Percentiles rank a stretch among this genome's conserved stretches.
phyloP scores from a whole-genome alignment of 2,888 invertebrate genomes.

The Antheraea yamamai region DNA sequence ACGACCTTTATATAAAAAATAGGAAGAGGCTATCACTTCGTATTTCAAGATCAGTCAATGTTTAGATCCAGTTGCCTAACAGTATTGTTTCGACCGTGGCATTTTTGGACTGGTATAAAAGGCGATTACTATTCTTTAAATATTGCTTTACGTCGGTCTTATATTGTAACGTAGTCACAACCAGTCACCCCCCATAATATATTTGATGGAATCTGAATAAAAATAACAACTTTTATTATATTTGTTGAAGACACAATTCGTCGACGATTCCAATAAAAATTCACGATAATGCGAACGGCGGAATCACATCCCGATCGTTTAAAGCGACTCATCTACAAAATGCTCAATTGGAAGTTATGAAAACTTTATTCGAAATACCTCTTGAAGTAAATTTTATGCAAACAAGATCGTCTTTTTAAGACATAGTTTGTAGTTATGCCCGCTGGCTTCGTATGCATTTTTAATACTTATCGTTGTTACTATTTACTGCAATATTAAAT shows the following conservation, averaged over 20 bases:
- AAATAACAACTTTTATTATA: background rate
- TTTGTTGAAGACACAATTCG: background rate
- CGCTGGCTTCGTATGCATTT: too few relatives aligned
- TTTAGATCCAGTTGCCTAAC: too few relatives aligned
- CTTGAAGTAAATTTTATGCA: background rate
- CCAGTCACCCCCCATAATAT: background rate
- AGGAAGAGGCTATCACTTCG: too few relatives aligned
- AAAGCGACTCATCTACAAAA: background rate
- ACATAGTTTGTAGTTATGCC: background rate
- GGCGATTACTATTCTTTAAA: too few relatives aligned
- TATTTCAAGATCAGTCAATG: too few relatives aligned
- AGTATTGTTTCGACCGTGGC: too few relatives aligned
- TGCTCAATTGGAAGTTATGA: background rate
- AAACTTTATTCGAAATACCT: slow-evolving; percentile 1
- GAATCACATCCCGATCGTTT: background rate
- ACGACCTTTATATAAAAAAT: too few relatives aligned
- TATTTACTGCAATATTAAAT: background rate
- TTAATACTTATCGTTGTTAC: background rate
- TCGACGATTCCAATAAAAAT: background rate
- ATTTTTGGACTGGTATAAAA: too few relatives aligned
- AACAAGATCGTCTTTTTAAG: slow-evolving; percentile 3
- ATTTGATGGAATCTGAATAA: background rate
- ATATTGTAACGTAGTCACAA: too few relatives aligned
- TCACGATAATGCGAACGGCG: background rate
- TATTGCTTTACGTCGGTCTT: too few relatives aligned